A percentile compares a stretch with the other conserved stretches of the same genome.
Conservation (phyloP, 2,888 invertebrate genomes). For the Petrophora chlorosata region DNA sequence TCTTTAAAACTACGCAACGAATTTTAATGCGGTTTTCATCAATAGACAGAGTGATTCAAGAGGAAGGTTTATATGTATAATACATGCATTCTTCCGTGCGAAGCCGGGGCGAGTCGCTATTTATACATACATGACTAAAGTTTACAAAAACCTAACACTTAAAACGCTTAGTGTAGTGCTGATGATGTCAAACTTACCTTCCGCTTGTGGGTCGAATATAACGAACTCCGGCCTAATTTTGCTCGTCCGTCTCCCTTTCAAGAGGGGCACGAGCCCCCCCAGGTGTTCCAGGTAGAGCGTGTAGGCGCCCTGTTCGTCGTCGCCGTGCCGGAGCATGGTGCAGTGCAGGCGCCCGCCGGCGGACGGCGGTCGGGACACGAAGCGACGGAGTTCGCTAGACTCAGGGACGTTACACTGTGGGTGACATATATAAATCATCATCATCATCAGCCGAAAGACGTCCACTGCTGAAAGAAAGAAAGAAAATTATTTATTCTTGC, state of each 20-base stretch:
- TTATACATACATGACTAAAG: too few species aligned
- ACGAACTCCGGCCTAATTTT: constrained; percentile 99
- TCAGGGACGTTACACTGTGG: constrained; percentile 96
- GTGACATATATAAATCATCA: too few species aligned
- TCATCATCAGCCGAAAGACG: too few species aligned
- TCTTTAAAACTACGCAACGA: too few species aligned
- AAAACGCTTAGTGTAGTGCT: background rate
- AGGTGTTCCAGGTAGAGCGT: constrained; percentile 97
- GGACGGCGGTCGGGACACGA: constrained; percentile 95
- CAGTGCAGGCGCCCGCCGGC: constrained; percentile 93
- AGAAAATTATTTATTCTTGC: too few species aligned
- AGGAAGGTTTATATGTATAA: too few species aligned
- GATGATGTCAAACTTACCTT: constrained; percentile 76
- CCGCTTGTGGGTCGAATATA: constrained; percentile 95
- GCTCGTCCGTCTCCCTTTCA: constrained; percentile 97
- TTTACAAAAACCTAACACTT: too few species aligned
- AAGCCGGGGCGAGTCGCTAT: too few species aligned
- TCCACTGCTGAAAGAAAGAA: too few species aligned
- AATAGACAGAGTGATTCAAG: too few species aligned
- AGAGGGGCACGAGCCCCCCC: constrained; percentile 96
- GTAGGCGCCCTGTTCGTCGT: constrained; percentile 91
- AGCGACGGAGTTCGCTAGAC: constrained; percentile 92
- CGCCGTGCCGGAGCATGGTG: constrained; percentile 98
- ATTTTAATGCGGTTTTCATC: too few species aligned
- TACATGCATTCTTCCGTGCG: too few species aligned